Conservation (phyloP, 2,888 invertebrate species). For the Colostygia pectinataria region DNA sequence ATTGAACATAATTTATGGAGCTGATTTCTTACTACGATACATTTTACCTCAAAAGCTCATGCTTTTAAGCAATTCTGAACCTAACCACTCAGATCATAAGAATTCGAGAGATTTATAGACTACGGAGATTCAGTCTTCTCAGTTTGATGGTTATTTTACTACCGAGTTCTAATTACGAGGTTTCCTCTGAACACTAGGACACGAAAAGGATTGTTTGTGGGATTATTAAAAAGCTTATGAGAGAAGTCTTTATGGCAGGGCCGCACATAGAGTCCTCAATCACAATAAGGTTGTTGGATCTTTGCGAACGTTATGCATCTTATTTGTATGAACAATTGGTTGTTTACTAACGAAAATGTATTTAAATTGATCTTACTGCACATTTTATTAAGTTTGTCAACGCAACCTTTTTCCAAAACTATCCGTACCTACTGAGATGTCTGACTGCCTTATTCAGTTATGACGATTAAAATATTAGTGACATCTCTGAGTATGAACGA, state of each 20-base stretch:
- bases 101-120: slow-evolving; percentile 4
- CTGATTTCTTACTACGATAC: slow-evolving; percentile 51
- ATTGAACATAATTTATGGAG: slow-evolving; percentile 74
- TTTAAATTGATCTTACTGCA: too few relatives aligned
- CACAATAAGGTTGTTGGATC: not conserved
- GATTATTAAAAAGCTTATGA: slow-evolving; percentile 47
- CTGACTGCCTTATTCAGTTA: too few relatives aligned
- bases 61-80: slow-evolving; percentile 29
- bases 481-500: slow-evolving; percentile 13
- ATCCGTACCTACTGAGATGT: too few relatives aligned
- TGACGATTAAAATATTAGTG: not conserved
- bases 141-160: slow-evolving; percentile 80
- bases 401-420: too few relatives aligned
- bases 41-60: slow-evolving; percentile 21
- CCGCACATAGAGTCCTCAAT: not conserved
- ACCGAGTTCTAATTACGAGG: slow-evolving; percentile 75
- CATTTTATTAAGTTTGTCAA: too few relatives aligned
- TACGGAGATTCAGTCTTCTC: slow-evolving; percentile 65
- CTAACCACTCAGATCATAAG: slow-evolving; percentile 28
- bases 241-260: slow-evolving; percentile 62
- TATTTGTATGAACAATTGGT: too few relatives aligned
- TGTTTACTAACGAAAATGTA: too few relatives aligned
- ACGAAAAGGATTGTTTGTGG: slow-evolving; percentile 66
- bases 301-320: not conserved
- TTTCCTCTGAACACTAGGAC: slow-evolving; percentile 71